A percentile compares a stretch with the other conserved stretches of the same genome.
phyloP scores from a whole-genome alignment of 2,797 vertebrate species.

The Halcyon leucocephala region DNA sequence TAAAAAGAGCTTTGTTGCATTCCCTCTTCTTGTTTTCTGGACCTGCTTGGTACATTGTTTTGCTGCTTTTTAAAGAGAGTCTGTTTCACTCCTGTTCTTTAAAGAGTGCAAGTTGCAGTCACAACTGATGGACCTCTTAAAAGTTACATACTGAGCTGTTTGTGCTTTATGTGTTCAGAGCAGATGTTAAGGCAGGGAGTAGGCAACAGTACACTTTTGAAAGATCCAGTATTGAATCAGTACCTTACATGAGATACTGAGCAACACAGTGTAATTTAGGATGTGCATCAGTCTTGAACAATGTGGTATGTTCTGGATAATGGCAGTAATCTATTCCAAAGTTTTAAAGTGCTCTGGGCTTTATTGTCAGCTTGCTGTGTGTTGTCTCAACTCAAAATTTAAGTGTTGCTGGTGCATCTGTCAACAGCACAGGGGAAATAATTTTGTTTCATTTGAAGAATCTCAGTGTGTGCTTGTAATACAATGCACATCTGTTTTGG shows the following conservation, averaged over 20 bases:
- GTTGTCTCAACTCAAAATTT: not conserved
- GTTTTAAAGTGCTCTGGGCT: not conserved
- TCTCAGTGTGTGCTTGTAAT: not conserved
- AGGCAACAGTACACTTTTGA: not conserved
- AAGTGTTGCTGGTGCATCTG: not conserved
- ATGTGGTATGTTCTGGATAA: not conserved
- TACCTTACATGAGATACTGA: not conserved
- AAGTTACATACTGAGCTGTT: not conserved
- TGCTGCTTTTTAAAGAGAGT: not conserved
- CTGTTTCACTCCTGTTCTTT: not conserved
- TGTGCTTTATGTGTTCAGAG: not conserved
- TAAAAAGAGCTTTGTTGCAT: not conserved
- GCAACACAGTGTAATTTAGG: not conserved
- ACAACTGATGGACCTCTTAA: not conserved
- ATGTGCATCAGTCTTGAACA: not conserved
- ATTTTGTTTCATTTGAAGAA: not conserved
- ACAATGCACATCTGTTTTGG: not conserved
- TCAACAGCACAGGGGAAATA: accelerated
- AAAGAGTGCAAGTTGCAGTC: not conserved
- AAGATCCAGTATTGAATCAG: not conserved
- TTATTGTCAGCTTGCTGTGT: not conserved
- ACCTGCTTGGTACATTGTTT: not conserved
- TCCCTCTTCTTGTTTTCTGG: not conserved
- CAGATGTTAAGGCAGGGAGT: not conserved
- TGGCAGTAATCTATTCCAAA: not conserved